Base-by-base conservation (phyloP, 2,113 vertebrate species). In the Pionites leucogaster region DNA sequence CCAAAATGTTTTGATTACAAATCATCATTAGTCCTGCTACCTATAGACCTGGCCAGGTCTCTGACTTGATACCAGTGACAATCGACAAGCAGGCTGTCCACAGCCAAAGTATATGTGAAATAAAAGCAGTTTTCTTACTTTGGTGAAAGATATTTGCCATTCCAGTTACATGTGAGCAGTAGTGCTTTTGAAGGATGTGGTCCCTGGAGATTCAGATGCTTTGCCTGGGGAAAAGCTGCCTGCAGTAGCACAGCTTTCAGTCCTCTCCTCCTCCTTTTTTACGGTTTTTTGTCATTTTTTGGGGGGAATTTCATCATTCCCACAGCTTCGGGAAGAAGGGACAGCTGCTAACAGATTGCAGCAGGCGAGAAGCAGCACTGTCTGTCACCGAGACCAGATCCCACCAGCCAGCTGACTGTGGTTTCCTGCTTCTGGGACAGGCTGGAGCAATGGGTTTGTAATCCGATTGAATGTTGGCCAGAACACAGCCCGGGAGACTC, bases 401-500 rank as follows among this genome's bases (percentile, higher is more conserved):
- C 39, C 90, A 80, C 22, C 75, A 47, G 67, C 59, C 59, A 90
- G 92, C 88, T 86, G 86, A 86, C 7, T 37, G 63, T 77, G 88
- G 75, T 91, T 95, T 93, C 91, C 88, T 89, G 69, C 94, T 95
- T 81, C 86, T 86, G 95, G 80, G 83, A 62, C 65, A 84, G 65
- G 75, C 75, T 93, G 63, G 49, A 91, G 86, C 83, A 71, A 55
- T 94, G 50, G 89, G 37, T 84, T 84, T 74, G 89, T 93, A 95
- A 95, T 93, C 91, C 25, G 0, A 86, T 82, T 95, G 86, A 93
- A 60, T 93, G 86, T 60, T 88, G 85, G 90, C 94, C 71, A 76
- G 53, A 94, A 79, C 3, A 3, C 49, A 90, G 75, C 75, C 79
- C 2, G 0, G 63, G 92, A 94, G 92, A 82, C 57, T 90, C 71